Percentiles rank a stretch among this genome's conserved stretches.
Conservation (phyloP, 2,888 invertebrate species). For the Acronicta psi region DNA sequence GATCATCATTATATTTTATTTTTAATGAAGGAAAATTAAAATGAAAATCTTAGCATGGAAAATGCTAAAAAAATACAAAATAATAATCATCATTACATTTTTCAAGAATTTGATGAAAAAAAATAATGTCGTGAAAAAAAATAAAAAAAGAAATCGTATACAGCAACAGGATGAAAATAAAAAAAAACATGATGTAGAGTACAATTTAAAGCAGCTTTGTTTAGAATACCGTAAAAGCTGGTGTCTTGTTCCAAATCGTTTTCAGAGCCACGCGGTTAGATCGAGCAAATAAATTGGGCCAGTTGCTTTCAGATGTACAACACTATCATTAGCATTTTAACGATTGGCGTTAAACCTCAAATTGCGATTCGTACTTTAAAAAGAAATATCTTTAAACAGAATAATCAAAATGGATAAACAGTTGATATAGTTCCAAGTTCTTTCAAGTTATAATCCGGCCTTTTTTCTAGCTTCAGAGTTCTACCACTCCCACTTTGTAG, state of each 20-base stretch:
- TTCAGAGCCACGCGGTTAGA: conserved; percentile 6
- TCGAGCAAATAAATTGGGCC: conserved; percentile 23
- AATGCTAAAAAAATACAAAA: no score
- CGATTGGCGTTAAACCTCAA: background rate
- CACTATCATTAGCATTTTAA: conserved; percentile 20
- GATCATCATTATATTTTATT: no score
- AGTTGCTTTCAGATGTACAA: conserved; percentile 18
- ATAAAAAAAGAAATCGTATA: background rate
- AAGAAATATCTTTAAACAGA: background rate
- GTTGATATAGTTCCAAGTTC: background rate
- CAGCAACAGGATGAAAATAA: no score
- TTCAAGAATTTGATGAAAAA: no score
- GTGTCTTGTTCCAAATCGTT: conserved; percentile 10
- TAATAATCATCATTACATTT: no score
- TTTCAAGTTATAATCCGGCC: background rate
- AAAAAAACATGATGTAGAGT: no score
- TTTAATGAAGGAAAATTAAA: no score
- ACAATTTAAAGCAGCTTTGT: background rate
- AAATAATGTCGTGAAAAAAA: background rate
- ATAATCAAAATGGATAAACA: conserved; percentile 3
- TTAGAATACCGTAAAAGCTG: conserved; percentile 1
- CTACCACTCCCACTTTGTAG: no score
- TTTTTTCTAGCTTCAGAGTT: no score
- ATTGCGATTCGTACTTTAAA: background rate
- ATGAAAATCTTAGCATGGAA: no score